Evolutionary conservation across 1,140 invertebrate genomes (phyloP).

Genomic region (Scaptodrosophila lebanonensis): DNA sequence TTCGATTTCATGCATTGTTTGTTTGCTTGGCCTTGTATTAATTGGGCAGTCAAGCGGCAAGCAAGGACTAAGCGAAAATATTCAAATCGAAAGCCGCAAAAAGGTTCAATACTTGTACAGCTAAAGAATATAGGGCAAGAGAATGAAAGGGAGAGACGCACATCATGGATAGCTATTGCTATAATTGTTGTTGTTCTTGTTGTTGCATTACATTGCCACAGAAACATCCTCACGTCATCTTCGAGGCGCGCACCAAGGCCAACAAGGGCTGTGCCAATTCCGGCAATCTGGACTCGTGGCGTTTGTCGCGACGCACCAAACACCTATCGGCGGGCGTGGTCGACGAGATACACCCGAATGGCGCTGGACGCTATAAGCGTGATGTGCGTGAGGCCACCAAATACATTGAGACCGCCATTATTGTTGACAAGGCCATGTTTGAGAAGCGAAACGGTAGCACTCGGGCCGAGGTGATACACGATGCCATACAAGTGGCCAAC

Average conservation of each 20-base stretch:
- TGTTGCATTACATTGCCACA: slow-evolving; percentile 76
- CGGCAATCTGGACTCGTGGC: slow-evolving; percentile 84
- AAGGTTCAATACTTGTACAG: no score
- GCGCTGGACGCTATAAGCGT: slow-evolving; percentile 80
- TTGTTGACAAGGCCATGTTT: slow-evolving; percentile 96
- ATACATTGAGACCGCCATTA: slow-evolving; percentile 93
- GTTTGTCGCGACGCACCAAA: slow-evolving; percentile 81
- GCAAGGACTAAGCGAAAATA: no score
- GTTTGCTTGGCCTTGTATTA: no score
- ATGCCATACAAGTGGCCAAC: slow-evolving; percentile 97
- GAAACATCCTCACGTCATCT: slow-evolving; percentile 97
- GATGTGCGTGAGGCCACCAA: slow-evolving; percentile 93
- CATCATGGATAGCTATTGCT: background rate
- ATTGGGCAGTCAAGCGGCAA: no score
- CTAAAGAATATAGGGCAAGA: no score
- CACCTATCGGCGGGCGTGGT: slow-evolving; percentile 78
- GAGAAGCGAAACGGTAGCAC: slow-evolving; percentile 93
- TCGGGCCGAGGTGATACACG: slow-evolving; percentile 92
- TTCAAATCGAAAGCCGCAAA: no score
- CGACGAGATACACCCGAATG: slow-evolving; percentile 77
- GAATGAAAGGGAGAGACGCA: background rate
- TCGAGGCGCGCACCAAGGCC: slow-evolving; percentile 90
- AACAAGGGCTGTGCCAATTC: slow-evolving; percentile 93
- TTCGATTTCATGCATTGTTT: no score
- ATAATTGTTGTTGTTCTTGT: background rate